Conservation (phyloP, 2,797 vertebrate genomes). For the Notamacropus eugenii region DNA sequence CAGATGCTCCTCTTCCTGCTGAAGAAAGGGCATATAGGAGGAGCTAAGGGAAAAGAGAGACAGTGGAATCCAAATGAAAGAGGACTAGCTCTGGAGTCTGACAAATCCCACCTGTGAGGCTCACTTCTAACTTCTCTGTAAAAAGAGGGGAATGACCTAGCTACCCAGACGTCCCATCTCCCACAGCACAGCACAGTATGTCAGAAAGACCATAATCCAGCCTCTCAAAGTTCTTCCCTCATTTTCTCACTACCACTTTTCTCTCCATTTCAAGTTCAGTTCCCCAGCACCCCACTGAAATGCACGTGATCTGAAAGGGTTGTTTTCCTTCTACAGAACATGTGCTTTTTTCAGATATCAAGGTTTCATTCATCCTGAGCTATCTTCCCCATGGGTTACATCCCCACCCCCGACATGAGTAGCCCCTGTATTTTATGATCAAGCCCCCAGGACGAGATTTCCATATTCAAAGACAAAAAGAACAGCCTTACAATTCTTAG, state of each 20-base stretch:
- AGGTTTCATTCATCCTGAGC: slow-evolving; percentile 58
- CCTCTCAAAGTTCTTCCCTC: slow-evolving; percentile 53
- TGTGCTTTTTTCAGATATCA: slow-evolving; percentile 45
- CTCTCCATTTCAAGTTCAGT: slow-evolving; percentile 44
- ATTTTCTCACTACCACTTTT: slow-evolving; percentile 21
- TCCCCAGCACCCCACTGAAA: slow-evolving; percentile 45
- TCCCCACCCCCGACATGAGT: slow-evolving; percentile 31
- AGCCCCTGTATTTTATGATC: not conserved
- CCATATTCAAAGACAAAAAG: slow-evolving; percentile 44
- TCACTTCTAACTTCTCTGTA: not conserved
- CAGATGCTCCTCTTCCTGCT: not conserved
- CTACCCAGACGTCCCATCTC: slow-evolving; percentile 40
- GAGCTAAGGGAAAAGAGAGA: not conserved
- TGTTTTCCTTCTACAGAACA: slow-evolving; percentile 41
- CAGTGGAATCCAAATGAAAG: not conserved
- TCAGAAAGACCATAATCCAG: slow-evolving; percentile 56
- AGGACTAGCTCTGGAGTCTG: not conserved
- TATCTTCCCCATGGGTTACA: slow-evolving; percentile 8
- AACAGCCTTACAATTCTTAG: slow-evolving; percentile 38
- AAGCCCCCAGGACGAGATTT: not conserved
- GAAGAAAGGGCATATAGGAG: not conserved
- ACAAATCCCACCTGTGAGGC: not conserved
- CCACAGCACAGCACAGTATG: slow-evolving; percentile 27
- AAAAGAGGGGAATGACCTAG: not conserved
- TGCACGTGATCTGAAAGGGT: not conserved